These are phyloP conservation scores for Blera fallax DNA, from an alignment of 2,888 invertebrate genomes.

Conservation along the genomic window DNA sequence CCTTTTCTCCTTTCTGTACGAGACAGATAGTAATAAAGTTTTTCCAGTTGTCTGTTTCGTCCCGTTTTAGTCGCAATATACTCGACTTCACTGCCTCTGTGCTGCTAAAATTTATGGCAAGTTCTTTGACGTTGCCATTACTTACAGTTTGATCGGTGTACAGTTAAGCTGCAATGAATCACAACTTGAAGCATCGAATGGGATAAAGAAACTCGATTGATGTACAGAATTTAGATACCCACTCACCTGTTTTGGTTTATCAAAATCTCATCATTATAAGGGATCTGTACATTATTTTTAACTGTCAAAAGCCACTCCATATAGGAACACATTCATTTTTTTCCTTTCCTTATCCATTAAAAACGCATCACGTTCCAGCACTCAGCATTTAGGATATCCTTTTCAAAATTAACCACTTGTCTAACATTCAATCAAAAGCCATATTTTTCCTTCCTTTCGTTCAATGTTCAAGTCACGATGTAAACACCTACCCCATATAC, in stretches of 20 bases:
- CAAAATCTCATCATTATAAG: background rate
- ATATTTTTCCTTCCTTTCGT: constrained; percentile 19
- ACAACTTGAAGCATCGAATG: too few relatives aligned
- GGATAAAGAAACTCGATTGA: too few relatives aligned
- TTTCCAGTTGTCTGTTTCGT: too few relatives aligned
- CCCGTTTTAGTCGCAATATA: too few relatives aligned
- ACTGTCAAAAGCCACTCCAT: background rate
- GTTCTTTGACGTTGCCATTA: too few relatives aligned
- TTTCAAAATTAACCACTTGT: constrained; percentile 65
- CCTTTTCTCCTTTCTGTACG: too few relatives aligned
- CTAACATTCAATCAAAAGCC: constrained; percentile 63
- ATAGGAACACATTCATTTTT: background rate
- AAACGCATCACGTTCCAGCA: constrained; percentile 48
- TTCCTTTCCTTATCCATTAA: constrained; percentile 6
- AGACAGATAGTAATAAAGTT: too few relatives aligned
- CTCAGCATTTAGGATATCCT: constrained; percentile 57
- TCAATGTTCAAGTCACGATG: constrained; percentile 53
- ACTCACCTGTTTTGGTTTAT: background rate
- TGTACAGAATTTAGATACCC: too few relatives aligned
- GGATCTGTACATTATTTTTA: background rate
- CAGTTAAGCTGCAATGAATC: too few relatives aligned
- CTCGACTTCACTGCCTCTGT: too few relatives aligned
- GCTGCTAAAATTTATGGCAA: too few relatives aligned
- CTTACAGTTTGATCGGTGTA: too few relatives aligned
- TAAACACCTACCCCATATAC: background rate